A percentile compares a stretch with the other conserved stretches of the same genome.
Evolutionary conservation across 2,888 invertebrate genomes (phyloP).

Genomic region (Creontiades dilutus): DNA sequence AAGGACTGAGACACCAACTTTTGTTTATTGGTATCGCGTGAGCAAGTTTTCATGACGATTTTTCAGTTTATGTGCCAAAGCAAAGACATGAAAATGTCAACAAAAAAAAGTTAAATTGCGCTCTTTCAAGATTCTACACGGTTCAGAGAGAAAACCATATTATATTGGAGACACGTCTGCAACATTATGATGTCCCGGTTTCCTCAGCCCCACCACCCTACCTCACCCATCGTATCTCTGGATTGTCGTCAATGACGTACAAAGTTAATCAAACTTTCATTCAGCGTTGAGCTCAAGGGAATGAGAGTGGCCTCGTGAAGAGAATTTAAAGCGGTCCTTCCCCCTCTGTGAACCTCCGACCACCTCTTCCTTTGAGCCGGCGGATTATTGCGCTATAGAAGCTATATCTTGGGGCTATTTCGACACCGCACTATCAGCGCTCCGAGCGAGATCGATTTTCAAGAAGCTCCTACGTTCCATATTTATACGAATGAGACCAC

Average conservation of each 20-base stretch:
- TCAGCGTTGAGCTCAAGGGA: slow-evolving; percentile 70
- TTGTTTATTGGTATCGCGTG: too few relatives aligned
- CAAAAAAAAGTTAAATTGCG: too few relatives aligned
- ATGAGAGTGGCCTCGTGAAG: slow-evolving; percentile 70
- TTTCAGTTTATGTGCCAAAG: too few relatives aligned
- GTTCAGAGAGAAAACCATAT: neutral
- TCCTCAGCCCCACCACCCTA: neutral
- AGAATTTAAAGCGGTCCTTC: slow-evolving; percentile 64
- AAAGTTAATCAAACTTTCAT: slow-evolving; percentile 70
- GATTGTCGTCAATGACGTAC: slow-evolving; percentile 69
- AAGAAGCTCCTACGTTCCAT: neutral
- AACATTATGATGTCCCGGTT: slow-evolving; percentile 38
- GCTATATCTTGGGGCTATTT: slow-evolving; percentile 50
- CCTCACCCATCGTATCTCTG: neutral
- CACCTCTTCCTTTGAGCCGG: slow-evolving; percentile 31
- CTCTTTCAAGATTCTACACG: neutral
- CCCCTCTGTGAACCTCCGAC: neutral
- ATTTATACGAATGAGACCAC: too few relatives aligned
- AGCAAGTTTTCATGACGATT: too few relatives aligned
- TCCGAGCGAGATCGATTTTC: neutral
- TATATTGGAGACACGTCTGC: slow-evolving; percentile 11
- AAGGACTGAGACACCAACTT: too few relatives aligned
- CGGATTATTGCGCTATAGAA: slow-evolving; percentile 62
- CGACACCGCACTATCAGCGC: slow-evolving; percentile 7
- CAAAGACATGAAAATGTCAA: too few relatives aligned